Evolutionary conservation across 2,113 vertebrate genomes (phyloP).

Genomic region (Dipodomys spectabilis): DNA sequence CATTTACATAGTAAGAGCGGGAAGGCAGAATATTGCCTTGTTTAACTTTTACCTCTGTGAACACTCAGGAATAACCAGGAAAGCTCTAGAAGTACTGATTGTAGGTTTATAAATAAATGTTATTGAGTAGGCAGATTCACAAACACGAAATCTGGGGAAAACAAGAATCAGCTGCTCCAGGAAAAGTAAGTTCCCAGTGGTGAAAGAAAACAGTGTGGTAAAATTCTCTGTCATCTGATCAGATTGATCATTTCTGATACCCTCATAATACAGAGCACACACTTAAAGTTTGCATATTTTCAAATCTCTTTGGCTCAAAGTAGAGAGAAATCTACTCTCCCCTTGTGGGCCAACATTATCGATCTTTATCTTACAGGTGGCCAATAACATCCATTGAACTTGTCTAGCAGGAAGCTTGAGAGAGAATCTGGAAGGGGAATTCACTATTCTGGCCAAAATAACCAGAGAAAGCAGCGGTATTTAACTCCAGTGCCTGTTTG

Average conservation of each 20-base stretch:
- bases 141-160: neutral
- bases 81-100: neutral
- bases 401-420: neutral
- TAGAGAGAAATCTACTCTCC: too few relatives aligned
- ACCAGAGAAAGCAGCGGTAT: neutral
- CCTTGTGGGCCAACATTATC: neutral
- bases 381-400: neutral
- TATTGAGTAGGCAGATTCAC: neutral
- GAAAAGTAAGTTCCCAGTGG: neutral
- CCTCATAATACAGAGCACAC: neutral
- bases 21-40: neutral
- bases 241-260: neutral
- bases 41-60: too few relatives aligned
- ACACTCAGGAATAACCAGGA: neutral
- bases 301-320: neutral
- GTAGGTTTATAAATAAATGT: neutral
- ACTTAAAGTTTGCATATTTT: neutral
- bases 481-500: neutral
- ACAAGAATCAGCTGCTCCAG: neutral
- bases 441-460: too few relatives aligned
- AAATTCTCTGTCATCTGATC: neutral
- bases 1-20: neutral
- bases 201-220: neutral
- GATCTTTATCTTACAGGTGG: neutral
- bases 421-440: neutral